Conservation (phyloP, 53 echinoderm and acorn worm genomes). For the Arbacia lixula region DNA sequence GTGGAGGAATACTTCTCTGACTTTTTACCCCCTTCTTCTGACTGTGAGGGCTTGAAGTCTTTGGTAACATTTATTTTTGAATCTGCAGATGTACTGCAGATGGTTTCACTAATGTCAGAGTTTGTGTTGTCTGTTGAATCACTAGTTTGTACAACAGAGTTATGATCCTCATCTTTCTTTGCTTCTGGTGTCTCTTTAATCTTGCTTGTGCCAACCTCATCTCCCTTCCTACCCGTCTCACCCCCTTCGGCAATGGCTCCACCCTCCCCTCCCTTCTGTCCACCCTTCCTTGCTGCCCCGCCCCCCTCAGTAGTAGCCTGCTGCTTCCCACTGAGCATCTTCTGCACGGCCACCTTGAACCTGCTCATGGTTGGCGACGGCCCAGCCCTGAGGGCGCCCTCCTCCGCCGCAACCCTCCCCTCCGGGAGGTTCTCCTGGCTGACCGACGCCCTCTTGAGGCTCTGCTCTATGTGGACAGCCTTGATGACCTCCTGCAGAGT, state of each 20-base stretch:
- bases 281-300: conserved; percentile 28
- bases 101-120: too few species aligned
- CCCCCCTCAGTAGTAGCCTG: conserved; percentile 12
- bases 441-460: background rate
- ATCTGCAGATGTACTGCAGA: background rate
- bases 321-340: conserved; percentile 43
- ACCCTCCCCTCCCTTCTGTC: conserved; percentile 29
- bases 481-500: conserved; percentile 52
- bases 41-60: too few species aligned
- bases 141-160: too few species aligned
- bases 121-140: too few species aligned
- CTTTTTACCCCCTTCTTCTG: background rate
- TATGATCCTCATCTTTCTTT: background rate
- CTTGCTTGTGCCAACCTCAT: background rate
- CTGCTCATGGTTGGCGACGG: conserved; percentile 8
- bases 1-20: background rate
- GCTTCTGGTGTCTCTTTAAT: background rate
- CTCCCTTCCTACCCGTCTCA: background rate
- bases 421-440: background rate
- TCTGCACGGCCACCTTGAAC: conserved; percentile 41
- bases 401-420: background rate
- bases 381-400: background rate
- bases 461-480: conserved; percentile 42
- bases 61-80: background rate
- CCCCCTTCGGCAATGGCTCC: background rate